Evolutionary conservation across 2,888 invertebrate genomes (phyloP).

Genomic region (Drosophila planitibia): DNA sequence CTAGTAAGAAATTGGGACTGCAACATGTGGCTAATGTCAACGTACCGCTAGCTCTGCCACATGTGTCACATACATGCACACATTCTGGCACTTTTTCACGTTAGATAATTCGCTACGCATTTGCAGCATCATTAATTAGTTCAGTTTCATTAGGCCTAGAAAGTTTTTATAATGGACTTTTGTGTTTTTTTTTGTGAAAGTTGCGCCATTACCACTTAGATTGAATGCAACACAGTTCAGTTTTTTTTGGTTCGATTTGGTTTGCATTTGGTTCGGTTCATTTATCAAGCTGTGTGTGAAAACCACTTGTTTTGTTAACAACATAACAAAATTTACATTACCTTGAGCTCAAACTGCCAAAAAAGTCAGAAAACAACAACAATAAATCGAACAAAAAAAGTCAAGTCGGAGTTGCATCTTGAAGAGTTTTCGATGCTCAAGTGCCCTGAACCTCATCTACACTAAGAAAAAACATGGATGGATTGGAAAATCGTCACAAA

Average conservation of each 20-base stretch:
- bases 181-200: constrained; percentile 58
- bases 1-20: constrained; percentile 22
- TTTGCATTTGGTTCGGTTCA: constrained; percentile 24
- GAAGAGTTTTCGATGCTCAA: constrained; percentile 37
- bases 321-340: constrained; percentile 62
- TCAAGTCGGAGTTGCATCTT: constrained; percentile 38
- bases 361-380: constrained; percentile 12
- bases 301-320: constrained; percentile 67
- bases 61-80: constrained; percentile 23
- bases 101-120: constrained; percentile 70
- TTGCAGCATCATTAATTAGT: constrained; percentile 73
- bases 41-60: constrained; percentile 25
- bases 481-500: neutral
- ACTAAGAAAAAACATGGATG: neutral
- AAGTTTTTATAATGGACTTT: constrained; percentile 52
- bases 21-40: constrained; percentile 21
- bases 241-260: constrained; percentile 15
- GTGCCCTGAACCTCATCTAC: constrained; percentile 15
- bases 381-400: constrained; percentile 11
- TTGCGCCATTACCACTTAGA: constrained; percentile 33
- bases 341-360: constrained; percentile 80
- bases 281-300: constrained; percentile 49
- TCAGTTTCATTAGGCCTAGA: constrained; percentile 59
- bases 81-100: constrained; percentile 56
- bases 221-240: constrained; percentile 33